Base-by-base conservation (phyloP, 2,113 vertebrate species). In the Sardina pilchardus region DNA sequence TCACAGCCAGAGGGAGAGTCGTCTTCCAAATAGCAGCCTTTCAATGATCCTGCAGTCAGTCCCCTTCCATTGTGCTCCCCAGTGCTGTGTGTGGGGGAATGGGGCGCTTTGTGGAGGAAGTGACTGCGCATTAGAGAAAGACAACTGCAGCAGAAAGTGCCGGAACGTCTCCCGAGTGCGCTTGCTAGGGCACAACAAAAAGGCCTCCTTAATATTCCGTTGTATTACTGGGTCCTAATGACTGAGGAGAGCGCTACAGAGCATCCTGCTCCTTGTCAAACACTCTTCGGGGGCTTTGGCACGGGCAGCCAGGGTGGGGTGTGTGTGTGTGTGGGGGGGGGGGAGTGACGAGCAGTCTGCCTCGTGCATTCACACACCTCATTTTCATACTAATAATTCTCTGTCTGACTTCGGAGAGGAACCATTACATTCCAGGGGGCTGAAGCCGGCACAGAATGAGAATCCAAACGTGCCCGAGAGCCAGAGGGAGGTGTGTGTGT, bases 331-430 rank as follows among this genome's bases (percentile, higher is more conserved):
- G 30, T 10, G 34, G 30, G 1, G 12, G 19, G 30, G 67, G 10
- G 26, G 83, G 80, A 47, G 83, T 81, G 78, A 88, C 63, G 53
- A 59, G 82, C 82, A 53, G 85, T 85, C 84, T 80, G 63, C 84
- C 48, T 78, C 75, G 14, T 75, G 67, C 67, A 75, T 16, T 84
- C 87, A 87, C 47, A 56, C 63, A 88, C 87, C 84, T 87, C 84
- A 87, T 88, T 86, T 88, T 88, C 87, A 88, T 87, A 86, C 84
- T 86, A 87, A 85, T 87, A 88, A 80, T 53, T 87, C 82, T 88
- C 85, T 82, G 82, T 83, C 84, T 90, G 85, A 83, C 50, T 82
- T 34, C 47, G 82, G 85, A 71, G 84, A 67, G 30, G 81, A 44
- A 81, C 48, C 84, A 84, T 90, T 88, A 88, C 78, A 86, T 84